Evolutionary conservation across 1,140 invertebrate species (phyloP), one percentile per base, ranked within the genome.

Genomic region (Chrysopa pallens): DNA sequence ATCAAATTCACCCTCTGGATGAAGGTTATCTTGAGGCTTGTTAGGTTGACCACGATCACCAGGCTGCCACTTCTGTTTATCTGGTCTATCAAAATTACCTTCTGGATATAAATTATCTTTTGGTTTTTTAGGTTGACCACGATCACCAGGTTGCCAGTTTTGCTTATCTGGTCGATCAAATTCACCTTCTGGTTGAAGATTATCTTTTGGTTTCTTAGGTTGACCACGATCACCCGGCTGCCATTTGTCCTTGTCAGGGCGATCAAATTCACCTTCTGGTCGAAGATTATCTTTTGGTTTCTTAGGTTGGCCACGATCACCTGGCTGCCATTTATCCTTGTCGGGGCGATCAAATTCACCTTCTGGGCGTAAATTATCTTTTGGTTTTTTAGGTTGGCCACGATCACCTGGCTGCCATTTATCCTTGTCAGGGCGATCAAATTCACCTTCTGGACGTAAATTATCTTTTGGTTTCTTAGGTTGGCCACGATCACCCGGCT

Each of bases 1-100:
- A 27, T 71, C 66, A 50, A 76, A 75, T 12, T 73, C 67, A 9
- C 76, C 74, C 60, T 78, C 72, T 4, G 71, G 66, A 58, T 67
- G 70, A 2, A 77, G 55, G 56, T 78, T 77, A 50, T 67, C 61
- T 50, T 36, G 28, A 15, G 45, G 36, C n/a, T 31, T 40, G 11
- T 56, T 66, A 37, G 33, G 57, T 14, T 40, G n/a, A 13, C n/a
- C 23, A 33, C 31, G 31, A 33, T 33, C 31, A 33, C 31, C 31
- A 33, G 31, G 31, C 6, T 33, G 8, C n/a, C 31, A 11, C 8
- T 31, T 65, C 59, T 23, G 17, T 23, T 23, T 23, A 23, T 23
- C 17, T 23, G 17, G 17, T 38, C 52, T 44, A 23, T 52, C 48
- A 38, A 56, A 53, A 23, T 53, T 49, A 15, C 59, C 59, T 55